phyloP scores from a whole-genome alignment of 2,888 invertebrate genomes.

The Panopea generosa region DNA sequence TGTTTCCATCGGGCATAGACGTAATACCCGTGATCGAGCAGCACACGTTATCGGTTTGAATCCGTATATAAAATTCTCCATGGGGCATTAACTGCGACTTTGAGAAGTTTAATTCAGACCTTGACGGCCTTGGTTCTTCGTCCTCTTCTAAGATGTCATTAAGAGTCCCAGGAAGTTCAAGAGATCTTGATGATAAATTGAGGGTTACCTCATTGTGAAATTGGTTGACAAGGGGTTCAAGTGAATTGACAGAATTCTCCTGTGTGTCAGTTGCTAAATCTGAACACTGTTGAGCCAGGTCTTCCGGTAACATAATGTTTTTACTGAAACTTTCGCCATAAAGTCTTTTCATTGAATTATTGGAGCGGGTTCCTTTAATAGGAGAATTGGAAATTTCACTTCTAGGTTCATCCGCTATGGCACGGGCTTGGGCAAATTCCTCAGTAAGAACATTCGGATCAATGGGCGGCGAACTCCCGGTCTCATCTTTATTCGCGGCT shows the following conservation, averaged over 20 bases:
- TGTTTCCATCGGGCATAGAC: slow-evolving; percentile 26
- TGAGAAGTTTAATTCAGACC: not conserved
- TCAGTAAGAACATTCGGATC: no score
- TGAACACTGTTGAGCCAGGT: no score
- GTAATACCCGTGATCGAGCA: slow-evolving; percentile 28
- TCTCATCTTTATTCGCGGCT: no score
- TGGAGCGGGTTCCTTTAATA: not conserved
- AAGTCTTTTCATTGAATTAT: slow-evolving; percentile 1
- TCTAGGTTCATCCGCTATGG: not conserved
- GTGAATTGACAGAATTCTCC: no score
- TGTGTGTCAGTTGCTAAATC: no score
- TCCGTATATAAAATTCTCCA: slow-evolving; percentile 3
- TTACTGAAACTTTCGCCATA: not conserved
- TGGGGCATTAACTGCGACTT: not conserved
- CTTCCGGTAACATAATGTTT: no score
- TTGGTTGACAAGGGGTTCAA: no score
- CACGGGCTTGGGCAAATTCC: no score
- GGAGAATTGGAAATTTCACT: not conserved
- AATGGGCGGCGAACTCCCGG: no score
- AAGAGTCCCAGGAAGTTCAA: slow-evolving; percentile 9
- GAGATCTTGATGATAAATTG: not conserved
- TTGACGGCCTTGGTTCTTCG: slow-evolving; percentile 10
- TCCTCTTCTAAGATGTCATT: slow-evolving; percentile 47
- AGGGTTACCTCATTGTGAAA: no score
- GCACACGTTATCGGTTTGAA: not conserved